Conservation (phyloP, 1,140 invertebrate species). For the Doryteuthis pealeii region DNA sequence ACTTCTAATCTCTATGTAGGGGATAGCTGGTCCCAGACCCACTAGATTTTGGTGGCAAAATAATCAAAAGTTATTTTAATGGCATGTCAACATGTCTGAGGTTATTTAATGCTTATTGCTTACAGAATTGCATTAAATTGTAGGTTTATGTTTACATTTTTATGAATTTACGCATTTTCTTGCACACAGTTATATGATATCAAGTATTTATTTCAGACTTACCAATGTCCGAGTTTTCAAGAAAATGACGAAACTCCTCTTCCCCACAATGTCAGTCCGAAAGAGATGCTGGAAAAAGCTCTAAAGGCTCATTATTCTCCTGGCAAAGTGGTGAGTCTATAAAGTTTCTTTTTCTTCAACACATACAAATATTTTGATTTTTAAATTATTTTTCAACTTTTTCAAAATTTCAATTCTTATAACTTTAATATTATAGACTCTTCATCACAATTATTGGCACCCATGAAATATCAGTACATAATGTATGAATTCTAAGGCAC, state of each 20-base stretch:
- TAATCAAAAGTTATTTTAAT: too few species aligned
- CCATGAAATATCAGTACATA: background rate
- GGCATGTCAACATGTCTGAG: too few species aligned
- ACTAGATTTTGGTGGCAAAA: too few species aligned
- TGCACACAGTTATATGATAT: too few species aligned
- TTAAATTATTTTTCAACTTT: background rate
- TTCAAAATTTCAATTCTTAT: background rate
- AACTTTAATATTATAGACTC: background rate
- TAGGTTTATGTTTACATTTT: too few species aligned
- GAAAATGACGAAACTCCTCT: slow-evolving; percentile 46
- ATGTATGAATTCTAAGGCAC: too few species aligned
- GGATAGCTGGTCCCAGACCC: too few species aligned
- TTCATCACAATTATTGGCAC: background rate
- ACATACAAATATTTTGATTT: background rate
- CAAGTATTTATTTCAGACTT: slow-evolving; percentile 42
- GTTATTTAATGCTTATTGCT: too few species aligned
- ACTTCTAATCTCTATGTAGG: too few species aligned
- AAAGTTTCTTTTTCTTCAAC: background rate
- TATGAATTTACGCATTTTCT: background rate
- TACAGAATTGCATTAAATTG: too few species aligned
- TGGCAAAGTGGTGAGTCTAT: background rate
- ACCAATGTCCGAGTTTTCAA: slow-evolving; percentile 56
- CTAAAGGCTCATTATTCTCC: slow-evolving; percentile 34
- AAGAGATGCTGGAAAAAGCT: slow-evolving; percentile 49
- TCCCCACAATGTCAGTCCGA: slow-evolving; percentile 43